phyloP scores from a whole-genome alignment of 2,888 invertebrate genomes.

The Aphodius sticticus region DNA sequence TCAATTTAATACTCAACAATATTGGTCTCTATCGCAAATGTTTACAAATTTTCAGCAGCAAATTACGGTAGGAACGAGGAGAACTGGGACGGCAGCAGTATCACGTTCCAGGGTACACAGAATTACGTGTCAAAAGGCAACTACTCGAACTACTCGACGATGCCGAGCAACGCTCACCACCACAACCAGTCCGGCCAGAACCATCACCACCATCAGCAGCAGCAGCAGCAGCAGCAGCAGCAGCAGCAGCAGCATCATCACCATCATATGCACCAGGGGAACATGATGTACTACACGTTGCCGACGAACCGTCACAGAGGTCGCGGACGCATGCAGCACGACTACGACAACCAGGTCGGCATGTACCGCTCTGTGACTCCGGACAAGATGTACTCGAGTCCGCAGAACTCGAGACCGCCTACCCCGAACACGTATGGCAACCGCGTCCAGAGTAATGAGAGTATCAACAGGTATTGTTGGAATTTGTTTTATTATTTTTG shows the following conservation, averaged over 20 bases:
- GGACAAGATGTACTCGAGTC: slow-evolving; percentile 56
- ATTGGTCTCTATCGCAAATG: too few species aligned
- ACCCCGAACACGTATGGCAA: slow-evolving; percentile 49
- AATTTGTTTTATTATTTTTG: slow-evolving; percentile 5
- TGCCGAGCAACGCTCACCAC: slow-evolving; percentile 30
- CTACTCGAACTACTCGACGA: slow-evolving; percentile 30
- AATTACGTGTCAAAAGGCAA: slow-evolving; percentile 29
- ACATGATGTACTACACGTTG: slow-evolving; percentile 70
- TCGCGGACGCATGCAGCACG: slow-evolving; percentile 67
- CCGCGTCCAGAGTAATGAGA: slow-evolving; percentile 49
- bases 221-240: neutral
- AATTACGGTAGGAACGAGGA: slow-evolving; percentile 50
- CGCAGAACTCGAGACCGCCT: slow-evolving; percentile 54
- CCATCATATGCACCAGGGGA: slow-evolving; percentile 42
- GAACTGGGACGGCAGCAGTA: slow-evolving; percentile 62
- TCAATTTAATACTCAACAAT: too few species aligned
- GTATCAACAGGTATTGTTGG: slow-evolving; percentile 43
- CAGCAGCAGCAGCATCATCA: slow-evolving; percentile 6
- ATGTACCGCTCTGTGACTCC: slow-evolving; percentile 59
- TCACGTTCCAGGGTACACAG: slow-evolving; percentile 58
- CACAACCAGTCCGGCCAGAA: slow-evolving; percentile 6
- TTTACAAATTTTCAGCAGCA: slow-evolving; percentile 12
- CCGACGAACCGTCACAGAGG: slow-evolving; percentile 65
- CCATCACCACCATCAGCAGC: neutral
- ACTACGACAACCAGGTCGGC: slow-evolving; percentile 54